Conservation (phyloP, 1,140 invertebrate genomes). For the Centruroides vittatus region DNA sequence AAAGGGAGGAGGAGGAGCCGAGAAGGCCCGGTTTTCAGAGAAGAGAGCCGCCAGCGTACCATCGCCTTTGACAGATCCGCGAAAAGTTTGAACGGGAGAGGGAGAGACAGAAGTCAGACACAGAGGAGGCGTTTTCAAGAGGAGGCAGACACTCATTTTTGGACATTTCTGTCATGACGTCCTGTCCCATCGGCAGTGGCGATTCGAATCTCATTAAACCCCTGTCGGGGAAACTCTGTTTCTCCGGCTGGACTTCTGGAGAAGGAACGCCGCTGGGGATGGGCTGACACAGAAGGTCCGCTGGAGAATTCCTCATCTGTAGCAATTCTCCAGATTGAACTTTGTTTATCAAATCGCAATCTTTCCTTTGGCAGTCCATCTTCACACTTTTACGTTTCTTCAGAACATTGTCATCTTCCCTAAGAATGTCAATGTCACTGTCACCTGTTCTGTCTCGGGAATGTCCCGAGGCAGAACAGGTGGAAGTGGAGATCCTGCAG, state of each 20-base stretch:
- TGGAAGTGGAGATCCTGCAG: no score
- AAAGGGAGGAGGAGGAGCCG: no score
- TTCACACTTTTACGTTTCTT: no score
- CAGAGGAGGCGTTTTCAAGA: neutral
- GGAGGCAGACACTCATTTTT: neutral
- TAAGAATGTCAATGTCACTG: no score
- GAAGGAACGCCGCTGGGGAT: slow-evolving; percentile 26
- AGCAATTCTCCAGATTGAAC: neutral
- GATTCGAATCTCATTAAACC: slow-evolving; percentile 22
- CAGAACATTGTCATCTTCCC: no score
- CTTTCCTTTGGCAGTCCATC: no score
- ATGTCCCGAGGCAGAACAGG: no score
- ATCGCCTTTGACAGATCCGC: no score
- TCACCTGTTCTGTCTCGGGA: no score
- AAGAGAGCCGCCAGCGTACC: no score
- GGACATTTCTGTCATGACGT: neutral
- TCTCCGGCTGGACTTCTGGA: slow-evolving; percentile 21
- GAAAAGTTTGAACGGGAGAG: neutral
- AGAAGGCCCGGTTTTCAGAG: no score
- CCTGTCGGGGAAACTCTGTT: neutral
- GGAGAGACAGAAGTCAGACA: neutral
- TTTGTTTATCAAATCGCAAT: no score
- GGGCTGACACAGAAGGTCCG: slow-evolving; percentile 22
- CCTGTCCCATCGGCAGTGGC: neutral
- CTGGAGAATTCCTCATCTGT: neutral